phyloP scores from a whole-genome alignment of 2,113 vertebrate genomes.

The Rhinopomastus cyanomelas region DNA sequence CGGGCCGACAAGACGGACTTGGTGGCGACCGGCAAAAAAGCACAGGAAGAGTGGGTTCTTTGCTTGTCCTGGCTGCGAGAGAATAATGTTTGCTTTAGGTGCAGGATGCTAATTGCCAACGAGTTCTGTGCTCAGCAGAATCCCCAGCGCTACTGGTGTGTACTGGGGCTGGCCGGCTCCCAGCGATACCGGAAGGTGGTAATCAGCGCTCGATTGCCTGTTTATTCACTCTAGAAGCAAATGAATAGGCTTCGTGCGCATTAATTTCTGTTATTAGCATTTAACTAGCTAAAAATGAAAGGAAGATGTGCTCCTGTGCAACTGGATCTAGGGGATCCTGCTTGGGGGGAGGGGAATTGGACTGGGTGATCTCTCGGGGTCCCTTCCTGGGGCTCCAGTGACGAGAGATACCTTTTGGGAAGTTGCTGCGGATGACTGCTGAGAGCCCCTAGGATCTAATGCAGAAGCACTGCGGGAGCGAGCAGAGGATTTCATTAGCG shows the following conservation, averaged over 20 bases:
- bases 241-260: background rate
- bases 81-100: constrained; percentile 39
- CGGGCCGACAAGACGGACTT: background rate
- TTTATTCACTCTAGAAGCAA: constrained; percentile 14
- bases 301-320: no score
- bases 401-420: background rate
- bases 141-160: background rate
- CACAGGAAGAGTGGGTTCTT: background rate
- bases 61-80: background rate
- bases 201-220: constrained; percentile 15
- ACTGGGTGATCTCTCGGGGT: no score
- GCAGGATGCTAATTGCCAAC: background rate
- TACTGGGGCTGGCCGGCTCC: background rate
- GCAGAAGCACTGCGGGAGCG: background rate
- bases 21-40: background rate
- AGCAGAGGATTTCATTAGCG: background rate
- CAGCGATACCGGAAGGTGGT: constrained; percentile 4
- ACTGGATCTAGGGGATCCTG: no score
- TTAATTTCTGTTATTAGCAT: background rate
- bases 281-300: background rate
- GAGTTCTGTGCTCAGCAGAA: constrained; percentile 3
- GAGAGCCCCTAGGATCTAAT: background rate
- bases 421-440: background rate
- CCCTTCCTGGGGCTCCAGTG: no score
- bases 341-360: no score